These are phyloP conservation scores for Herminia tarsipennalis DNA, from an alignment of 2,888 invertebrate genomes.

Conservation along the genomic window DNA sequence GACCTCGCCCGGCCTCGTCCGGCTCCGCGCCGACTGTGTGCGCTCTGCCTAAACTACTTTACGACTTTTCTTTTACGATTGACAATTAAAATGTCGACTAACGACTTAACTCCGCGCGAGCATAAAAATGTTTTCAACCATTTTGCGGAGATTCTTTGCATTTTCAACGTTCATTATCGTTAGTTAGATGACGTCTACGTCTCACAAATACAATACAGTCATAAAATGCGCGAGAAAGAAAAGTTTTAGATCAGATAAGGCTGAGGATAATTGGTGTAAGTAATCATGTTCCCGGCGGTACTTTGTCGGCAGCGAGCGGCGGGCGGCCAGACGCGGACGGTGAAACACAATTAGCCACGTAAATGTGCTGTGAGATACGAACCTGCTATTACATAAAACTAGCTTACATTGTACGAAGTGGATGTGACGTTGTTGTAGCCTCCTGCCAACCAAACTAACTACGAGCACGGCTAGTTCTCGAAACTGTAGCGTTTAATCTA, in stretches of 20 bases:
- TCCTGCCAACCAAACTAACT: too few relatives aligned
- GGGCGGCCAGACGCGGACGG: background rate
- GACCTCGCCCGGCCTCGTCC: slow-evolving; percentile 17
- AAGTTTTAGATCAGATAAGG: slow-evolving; percentile 10
- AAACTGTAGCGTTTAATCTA: too few relatives aligned
- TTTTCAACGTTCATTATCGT: slow-evolving; percentile 20
- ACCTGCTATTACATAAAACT: too few relatives aligned
- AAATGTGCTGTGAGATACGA: background rate
- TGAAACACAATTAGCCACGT: background rate
- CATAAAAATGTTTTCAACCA: slow-evolving; percentile 50
- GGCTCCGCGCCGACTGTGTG: slow-evolving; percentile 20
- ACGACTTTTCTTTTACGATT: slow-evolving; percentile 58
- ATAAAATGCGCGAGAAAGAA: slow-evolving; percentile 21
- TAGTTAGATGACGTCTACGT: slow-evolving; percentile 7
- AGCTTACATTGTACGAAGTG: too few relatives aligned
- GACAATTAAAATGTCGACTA: slow-evolving; percentile 57
- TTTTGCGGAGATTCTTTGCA: slow-evolving; percentile 32
- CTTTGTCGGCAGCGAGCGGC: too few relatives aligned
- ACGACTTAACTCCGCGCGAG: slow-evolving; percentile 49
- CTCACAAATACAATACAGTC: slow-evolving; percentile 23
- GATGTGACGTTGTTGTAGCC: too few relatives aligned
- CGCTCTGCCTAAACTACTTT: slow-evolving; percentile 50
- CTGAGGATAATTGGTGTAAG: slow-evolving; percentile 3
- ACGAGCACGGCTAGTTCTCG: too few relatives aligned
- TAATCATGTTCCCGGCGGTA: slow-evolving; percentile 4